Evolutionary conservation across 2,888 invertebrate genomes (phyloP).

Genomic region (Hanleya hanleyi): DNA sequence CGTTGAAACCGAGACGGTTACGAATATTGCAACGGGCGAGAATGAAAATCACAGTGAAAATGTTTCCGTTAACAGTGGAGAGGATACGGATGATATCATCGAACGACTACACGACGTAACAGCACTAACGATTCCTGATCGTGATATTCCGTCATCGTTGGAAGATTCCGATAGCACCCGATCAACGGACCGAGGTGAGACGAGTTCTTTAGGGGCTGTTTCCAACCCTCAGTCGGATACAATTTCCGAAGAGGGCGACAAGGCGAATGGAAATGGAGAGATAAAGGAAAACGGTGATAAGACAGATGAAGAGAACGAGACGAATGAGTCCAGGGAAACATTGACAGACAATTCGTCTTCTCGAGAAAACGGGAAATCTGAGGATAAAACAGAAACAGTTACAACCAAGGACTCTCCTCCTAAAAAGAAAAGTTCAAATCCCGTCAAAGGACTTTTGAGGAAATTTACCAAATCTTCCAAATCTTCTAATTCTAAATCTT

Average conservation of each 20-base stretch:
- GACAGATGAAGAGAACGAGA: not conserved
- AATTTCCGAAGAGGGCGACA: not conserved
- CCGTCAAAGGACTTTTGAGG: conserved; percentile 7
- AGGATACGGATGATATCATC: not conserved
- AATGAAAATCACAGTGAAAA: not conserved
- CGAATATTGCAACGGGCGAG: not conserved
- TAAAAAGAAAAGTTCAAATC: conserved; percentile 4
- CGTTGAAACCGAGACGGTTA: not conserved
- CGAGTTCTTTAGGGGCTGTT: not conserved
- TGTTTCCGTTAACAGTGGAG: not conserved
- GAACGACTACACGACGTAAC: conserved; percentile 4
- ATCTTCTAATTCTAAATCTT: not conserved
- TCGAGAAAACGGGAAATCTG: too few relatives aligned
- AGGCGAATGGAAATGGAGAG: too few relatives aligned
- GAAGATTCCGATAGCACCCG: conserved; percentile 6
- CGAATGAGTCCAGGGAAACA: not conserved
- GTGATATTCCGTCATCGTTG: conserved; percentile 1
- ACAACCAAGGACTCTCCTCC: too few relatives aligned
- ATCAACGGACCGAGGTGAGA: not conserved
- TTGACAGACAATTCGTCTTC: not conserved
- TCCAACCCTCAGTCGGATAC: not conserved
- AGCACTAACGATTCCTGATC: not conserved
- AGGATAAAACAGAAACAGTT: too few relatives aligned
- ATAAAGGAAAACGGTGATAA: too few relatives aligned
- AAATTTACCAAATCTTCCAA: conserved; percentile 9